Evolutionary conservation across 2,888 invertebrate species (phyloP).

Genomic region (Xestobium rufovillosum): DNA sequence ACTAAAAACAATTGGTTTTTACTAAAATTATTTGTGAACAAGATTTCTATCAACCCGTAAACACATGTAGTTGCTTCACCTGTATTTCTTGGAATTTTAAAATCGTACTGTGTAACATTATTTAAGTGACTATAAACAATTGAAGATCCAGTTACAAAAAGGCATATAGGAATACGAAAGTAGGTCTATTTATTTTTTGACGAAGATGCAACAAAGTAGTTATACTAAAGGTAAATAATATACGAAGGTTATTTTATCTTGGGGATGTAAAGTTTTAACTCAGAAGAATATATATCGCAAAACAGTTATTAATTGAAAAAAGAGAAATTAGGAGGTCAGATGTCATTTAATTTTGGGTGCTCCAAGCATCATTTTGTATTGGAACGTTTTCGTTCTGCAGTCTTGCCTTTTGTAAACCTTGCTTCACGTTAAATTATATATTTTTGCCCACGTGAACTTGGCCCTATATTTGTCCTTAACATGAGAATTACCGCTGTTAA

Average conservation of each 20-base stretch:
- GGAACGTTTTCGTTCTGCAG: conserved; percentile 27
- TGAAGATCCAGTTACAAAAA: not conserved
- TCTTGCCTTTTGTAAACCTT: conserved; percentile 36
- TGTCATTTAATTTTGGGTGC: conserved; percentile 6
- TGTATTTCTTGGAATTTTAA: too few species aligned
- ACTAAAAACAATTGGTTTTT: too few species aligned
- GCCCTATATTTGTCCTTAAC: conserved; percentile 18
- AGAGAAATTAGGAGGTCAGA: conserved; percentile 5
- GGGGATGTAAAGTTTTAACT: not conserved
- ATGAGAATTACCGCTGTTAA: conserved; percentile 9
- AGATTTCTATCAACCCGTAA: too few species aligned
- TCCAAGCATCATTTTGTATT: conserved; percentile 24
- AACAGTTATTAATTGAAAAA: conserved; percentile 1
- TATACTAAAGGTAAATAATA: too few species aligned
- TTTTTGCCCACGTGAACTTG: conserved; percentile 32
- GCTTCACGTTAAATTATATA: conserved; percentile 35
- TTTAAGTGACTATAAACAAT: not conserved
- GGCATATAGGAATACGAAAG: conserved; percentile 2
- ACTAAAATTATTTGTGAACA: too few species aligned
- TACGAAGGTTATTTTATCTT: too few species aligned
- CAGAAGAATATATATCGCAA: not conserved
- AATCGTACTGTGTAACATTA: too few species aligned
- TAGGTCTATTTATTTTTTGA: too few species aligned
- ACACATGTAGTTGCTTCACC: too few species aligned
- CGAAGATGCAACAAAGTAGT: too few species aligned